These are phyloP conservation scores for Phaonia tiefii DNA, from an alignment of 2,888 invertebrate species.

Conservation along the genomic window DNA sequence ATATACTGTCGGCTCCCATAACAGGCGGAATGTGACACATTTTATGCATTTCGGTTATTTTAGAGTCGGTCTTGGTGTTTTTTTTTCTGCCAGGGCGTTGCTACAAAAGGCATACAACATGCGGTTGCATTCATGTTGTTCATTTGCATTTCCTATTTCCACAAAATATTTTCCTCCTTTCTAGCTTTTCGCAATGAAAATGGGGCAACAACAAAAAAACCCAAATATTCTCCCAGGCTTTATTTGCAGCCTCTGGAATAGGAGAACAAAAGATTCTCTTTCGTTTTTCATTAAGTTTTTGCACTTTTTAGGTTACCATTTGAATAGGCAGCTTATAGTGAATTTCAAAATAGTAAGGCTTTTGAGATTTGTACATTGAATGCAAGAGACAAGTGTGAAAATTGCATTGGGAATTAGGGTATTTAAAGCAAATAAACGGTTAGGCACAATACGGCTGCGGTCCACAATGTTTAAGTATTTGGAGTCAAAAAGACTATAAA, in stretches of 20 bases:
- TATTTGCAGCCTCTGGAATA: conserved; percentile 8
- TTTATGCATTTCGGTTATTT: conserved; percentile 61
- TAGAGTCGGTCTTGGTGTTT: not conserved
- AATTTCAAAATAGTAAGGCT: conserved; percentile 15
- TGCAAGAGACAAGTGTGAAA: conserved; percentile 67
- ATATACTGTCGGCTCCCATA: not conserved
- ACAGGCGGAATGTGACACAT: conserved; percentile 63
- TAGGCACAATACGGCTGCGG: conserved; percentile 36
- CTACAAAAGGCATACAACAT: conserved; percentile 48
- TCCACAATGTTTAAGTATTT: no score
- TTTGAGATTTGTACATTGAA: conserved; percentile 29
- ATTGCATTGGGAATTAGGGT: conserved; percentile 69
- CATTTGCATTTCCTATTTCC: conserved; percentile 62
- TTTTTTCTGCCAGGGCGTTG: not conserved
- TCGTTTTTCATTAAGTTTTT: conserved; percentile 35
- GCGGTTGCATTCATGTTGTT: conserved; percentile 67
- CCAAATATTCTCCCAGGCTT: conserved; percentile 52
- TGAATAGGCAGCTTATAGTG: conserved; percentile 1
- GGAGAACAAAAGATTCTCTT: conserved; percentile 23
- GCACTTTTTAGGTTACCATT: not conserved
- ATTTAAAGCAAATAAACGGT: conserved; percentile 65
- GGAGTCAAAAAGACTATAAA: no score
- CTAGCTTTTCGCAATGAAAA: not conserved
- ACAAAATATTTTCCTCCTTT: not conserved
- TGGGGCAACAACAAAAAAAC: not conserved